Evolutionary conservation across 2,888 invertebrate species (phyloP).

Genomic region (Rutpela maculata): DNA sequence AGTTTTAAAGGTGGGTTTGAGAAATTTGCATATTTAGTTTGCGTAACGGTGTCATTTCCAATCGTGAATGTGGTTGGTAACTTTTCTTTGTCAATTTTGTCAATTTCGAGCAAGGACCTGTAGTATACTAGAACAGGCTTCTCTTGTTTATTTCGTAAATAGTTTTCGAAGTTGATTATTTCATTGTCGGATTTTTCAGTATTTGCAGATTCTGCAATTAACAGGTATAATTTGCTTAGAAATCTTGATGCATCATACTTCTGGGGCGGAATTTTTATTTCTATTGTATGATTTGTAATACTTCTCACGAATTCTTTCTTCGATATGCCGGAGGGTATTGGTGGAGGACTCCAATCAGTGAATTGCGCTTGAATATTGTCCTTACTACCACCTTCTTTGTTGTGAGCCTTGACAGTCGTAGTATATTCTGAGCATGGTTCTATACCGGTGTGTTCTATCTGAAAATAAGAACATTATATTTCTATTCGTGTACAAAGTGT

Average conservation of each 20-base stretch:
- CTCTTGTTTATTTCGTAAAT: neutral
- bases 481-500: neutral
- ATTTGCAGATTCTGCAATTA: neutral
- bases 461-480: constrained; percentile 4
- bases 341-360: constrained; percentile 2
- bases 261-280: neutral
- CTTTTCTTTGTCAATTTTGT: constrained; percentile 13
- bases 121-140: neutral
- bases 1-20: constrained; percentile 49
- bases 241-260: neutral
- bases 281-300: neutral
- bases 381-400: neutral
- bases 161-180: neutral
- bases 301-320: neutral
- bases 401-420: neutral
- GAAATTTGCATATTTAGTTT: constrained; percentile 9
- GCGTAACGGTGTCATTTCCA: constrained; percentile 26
- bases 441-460: neutral
- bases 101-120: constrained; percentile 16
- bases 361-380: neutral
- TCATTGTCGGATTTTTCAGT: neutral
- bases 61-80: constrained; percentile 10
- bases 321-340: neutral
- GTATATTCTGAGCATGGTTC: constrained; percentile 2
- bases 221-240: constrained; percentile 13